Conservation (phyloP, 2,797 vertebrate species). For the Gymnoscopelus braueri region DNA sequence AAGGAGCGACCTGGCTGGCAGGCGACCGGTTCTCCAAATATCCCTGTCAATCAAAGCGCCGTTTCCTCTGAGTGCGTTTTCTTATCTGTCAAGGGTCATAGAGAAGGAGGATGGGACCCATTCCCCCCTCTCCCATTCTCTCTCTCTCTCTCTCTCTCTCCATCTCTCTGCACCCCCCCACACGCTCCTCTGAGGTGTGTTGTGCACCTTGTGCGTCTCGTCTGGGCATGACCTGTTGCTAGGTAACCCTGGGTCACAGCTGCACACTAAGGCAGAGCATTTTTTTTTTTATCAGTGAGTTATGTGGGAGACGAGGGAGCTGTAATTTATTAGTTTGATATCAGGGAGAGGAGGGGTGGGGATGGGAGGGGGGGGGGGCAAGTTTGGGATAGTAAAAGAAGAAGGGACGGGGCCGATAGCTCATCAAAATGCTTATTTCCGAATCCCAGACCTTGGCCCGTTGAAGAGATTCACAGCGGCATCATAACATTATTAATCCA, state of each 20-base stretch:
- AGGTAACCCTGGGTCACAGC: conserved; percentile 90
- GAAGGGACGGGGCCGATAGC: conserved; percentile 74
- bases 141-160: neutral
- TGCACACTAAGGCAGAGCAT: conserved; percentile 82
- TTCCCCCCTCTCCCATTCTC: conserved; percentile 45
- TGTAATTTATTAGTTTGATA: conserved; percentile 90
- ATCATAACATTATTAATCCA: conserved; percentile 78
- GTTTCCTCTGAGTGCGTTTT: conserved; percentile 84
- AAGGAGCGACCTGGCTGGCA: no score
- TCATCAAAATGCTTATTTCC: conserved; percentile 83
- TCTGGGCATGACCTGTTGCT: conserved; percentile 88
- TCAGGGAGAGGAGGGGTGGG: conserved; percentile 67
- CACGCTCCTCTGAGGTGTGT: conserved; percentile 75
- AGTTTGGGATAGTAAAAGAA: conserved; percentile 82
- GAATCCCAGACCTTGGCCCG: conserved; percentile 67
- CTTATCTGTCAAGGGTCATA: conserved; percentile 85
- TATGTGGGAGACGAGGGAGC: conserved; percentile 84
- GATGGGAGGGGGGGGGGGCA: conserved; percentile 50
- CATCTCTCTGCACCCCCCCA: conserved; percentile 9
- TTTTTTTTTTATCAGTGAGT: conserved; percentile 86
- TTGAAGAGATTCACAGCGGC: conserved; percentile 76
- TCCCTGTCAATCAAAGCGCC: conserved; percentile 78
- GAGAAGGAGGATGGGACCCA: conserved; percentile 79
- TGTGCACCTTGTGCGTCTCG: conserved; percentile 79
- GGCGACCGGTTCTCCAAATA: conserved; percentile 65